Evolutionary conservation across 2,797 vertebrate genomes (phyloP), one percentile per base, ranked within the genome.

Genomic region (Phaenicophaeus curvirostris): DNA sequence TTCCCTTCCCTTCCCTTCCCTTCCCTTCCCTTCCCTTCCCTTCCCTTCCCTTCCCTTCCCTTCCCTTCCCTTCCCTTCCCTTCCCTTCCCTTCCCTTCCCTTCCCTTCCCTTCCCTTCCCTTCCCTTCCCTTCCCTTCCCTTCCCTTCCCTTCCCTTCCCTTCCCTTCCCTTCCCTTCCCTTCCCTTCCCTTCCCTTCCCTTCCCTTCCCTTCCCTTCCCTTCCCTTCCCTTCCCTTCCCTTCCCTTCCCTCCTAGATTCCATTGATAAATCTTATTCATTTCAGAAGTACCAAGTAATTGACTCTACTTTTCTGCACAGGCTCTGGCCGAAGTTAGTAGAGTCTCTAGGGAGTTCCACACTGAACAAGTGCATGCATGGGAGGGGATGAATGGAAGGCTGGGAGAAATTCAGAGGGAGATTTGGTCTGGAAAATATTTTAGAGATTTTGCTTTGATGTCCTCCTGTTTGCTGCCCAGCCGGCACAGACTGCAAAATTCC

Each of bases 381-480:
- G 37, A 89, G 77, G 20, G 15, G 21, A 84, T 50, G 44, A 91
- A 87, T 28, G n/a, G 61, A 75, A 90, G 42, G 46, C 51, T 65
- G 11, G 17, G 9, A 78, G 58, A 68, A 61, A 67, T 16, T 81
- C 30, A n/a, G 7, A 35, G 24, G 15, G 39, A 54, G 68, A 53
- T 46, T 23, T 4, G 1, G 15, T 51, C 63, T 85, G 91, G 68
- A 77, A 93, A 86, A 18, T 61, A 68, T 89, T 86, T 67, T 61
- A 76, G 30, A 78, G 71, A 75, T 81, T 61, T 93, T 84, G 37
- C 66, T 81, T 92, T 94, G 76, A 74, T 77, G 72, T 71, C 23
- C 53, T 74, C 53, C 76, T 71, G 5, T 48, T 91, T 82, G 39
- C 75, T 89, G 42, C 39, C 25, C 82, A 79, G 42, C 6, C 5